These are phyloP conservation scores for Crepidodera aurea DNA, from an alignment of 2,888 invertebrate species.

Conservation along the genomic window DNA sequence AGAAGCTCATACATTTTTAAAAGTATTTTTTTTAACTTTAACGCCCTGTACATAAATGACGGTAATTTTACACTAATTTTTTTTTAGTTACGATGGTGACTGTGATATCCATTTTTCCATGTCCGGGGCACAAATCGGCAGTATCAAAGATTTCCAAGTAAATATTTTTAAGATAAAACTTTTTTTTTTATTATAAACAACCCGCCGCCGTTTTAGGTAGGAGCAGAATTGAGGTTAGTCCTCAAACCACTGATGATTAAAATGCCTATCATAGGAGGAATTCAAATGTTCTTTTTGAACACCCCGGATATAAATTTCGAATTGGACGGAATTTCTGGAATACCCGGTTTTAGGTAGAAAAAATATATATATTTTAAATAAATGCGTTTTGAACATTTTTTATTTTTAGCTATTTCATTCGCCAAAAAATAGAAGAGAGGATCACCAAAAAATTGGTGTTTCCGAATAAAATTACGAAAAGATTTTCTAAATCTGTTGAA, in stretches of 20 bases:
- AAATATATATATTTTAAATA: too few relatives aligned
- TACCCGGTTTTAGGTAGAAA: constrained; percentile 87
- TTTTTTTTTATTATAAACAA: background rate
- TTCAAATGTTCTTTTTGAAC: constrained; percentile 94
- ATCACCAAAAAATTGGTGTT: constrained; percentile 80
- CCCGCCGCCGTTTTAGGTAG: constrained; percentile 43
- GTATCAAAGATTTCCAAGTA: constrained; percentile 81
- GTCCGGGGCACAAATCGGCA: constrained; percentile 77
- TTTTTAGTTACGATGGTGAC: constrained; percentile 87
- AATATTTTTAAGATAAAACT: constrained; percentile 26
- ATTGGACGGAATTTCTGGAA: constrained; percentile 91
- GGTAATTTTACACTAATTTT: too few relatives aligned
- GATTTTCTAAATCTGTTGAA: constrained; percentile 83
- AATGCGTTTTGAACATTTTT: too few relatives aligned
- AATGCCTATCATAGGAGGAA: constrained; percentile 91
- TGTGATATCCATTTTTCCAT: constrained; percentile 91
- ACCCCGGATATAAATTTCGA: constrained; percentile 95
- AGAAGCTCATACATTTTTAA: too few relatives aligned
- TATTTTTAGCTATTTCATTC: constrained; percentile 49
- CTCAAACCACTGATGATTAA: constrained; percentile 90
- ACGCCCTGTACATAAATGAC: too few relatives aligned
- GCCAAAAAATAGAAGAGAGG: constrained; percentile 52
- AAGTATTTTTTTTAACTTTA: too few relatives aligned
- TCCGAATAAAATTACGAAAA: constrained; percentile 91
- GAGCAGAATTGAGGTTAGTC: constrained; percentile 69